Evolutionary conservation across 2,888 invertebrate species (phyloP), one percentile per base, ranked within the genome.

Genomic region (Aleiodes alternator): DNA sequence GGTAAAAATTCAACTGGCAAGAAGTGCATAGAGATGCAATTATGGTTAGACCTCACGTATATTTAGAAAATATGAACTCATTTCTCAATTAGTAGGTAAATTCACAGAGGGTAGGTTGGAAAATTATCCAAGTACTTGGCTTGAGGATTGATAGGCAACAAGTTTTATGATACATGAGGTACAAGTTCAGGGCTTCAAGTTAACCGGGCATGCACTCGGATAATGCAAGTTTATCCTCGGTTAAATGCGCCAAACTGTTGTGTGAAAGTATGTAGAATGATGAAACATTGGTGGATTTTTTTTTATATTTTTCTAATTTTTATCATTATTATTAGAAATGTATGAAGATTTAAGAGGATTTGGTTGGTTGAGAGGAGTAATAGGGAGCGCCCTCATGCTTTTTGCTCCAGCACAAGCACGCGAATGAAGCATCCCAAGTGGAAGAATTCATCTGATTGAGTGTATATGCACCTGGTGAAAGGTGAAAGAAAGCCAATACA

Each of bases 381-480:
- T 51, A 68, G 69, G 72, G 75, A 56, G 69, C 53, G 57, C 73
- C 72, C 73, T 75, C 68, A 43, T 31, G 31, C n/a, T n/a, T n/a
- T n/a, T n/a, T n/a, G 23, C 23, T 23, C 23, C 23, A 23, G 23
- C 23, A 23, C 23, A 23, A 38, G 55, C 53, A 64, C 57, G 69
- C 34, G 50, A 48, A 51, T 51, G 16, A 59, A 68, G 59, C 71
- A 12, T 68, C 61, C 50, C 50, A 31, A 43, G 72, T 68, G 57
- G 23, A 23, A 23, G 51, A 50, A 53, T 69, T 11, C 50, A 34
- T 11, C 51, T n/a, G 38, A 38, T 43, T 56, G 74, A 38, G 74
- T 55, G 57, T 76, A 66, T 59, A 75, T 69, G 72, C 71, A 77
- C 34, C 69, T 53, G 79, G 72, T 82, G 79, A 81, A 81, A 81